These are phyloP conservation scores for Zeuzera pyrina DNA, from an alignment of 2,888 invertebrate species.

Conservation along the genomic window DNA sequence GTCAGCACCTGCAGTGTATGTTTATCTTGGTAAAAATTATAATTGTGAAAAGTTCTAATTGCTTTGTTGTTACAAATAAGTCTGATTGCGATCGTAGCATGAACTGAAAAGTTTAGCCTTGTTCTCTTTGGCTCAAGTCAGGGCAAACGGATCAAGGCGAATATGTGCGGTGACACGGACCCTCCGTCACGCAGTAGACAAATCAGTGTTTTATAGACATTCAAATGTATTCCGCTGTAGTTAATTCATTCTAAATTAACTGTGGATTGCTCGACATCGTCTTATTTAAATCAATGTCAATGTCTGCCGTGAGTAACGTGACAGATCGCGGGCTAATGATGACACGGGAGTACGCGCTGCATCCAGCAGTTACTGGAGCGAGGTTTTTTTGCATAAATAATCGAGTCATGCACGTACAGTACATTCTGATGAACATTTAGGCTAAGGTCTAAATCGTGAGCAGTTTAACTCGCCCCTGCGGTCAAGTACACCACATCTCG, in stretches of 20 bases:
- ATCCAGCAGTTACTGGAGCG: slow-evolving; percentile 30
- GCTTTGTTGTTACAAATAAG: slow-evolving; percentile 31
- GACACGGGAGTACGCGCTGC: slow-evolving; percentile 22
- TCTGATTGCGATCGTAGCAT: slow-evolving; percentile 39
- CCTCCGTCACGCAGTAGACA: slow-evolving; percentile 25
- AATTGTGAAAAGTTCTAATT: slow-evolving; percentile 32
- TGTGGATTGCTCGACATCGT: slow-evolving; percentile 12
- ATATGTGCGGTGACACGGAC: slow-evolving; percentile 19
- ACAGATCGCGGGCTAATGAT: slow-evolving; percentile 15
- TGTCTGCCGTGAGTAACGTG: slow-evolving; percentile 15
- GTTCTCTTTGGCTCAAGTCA: slow-evolving; percentile 43
- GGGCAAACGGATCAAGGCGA: slow-evolving; percentile 51
- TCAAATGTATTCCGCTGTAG: slow-evolving; percentile 12
- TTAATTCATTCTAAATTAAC: slow-evolving; percentile 11
- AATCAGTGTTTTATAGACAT: slow-evolving; percentile 1
- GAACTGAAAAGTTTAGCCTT: slow-evolving; percentile 54
- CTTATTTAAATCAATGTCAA: slow-evolving; percentile 35
- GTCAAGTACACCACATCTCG: slow-evolving; percentile 7
- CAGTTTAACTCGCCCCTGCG: slow-evolving; percentile 8
- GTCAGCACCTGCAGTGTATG: too few species aligned
- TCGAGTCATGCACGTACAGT: slow-evolving; percentile 39
- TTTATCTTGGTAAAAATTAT: too few species aligned
- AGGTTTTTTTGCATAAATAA: slow-evolving; percentile 41
- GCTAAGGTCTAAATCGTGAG: slow-evolving; percentile 38
- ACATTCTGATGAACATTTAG: slow-evolving; percentile 43